Evolutionary conservation across 2,888 invertebrate species (phyloP).

Genomic region (Acleris laterana): DNA sequence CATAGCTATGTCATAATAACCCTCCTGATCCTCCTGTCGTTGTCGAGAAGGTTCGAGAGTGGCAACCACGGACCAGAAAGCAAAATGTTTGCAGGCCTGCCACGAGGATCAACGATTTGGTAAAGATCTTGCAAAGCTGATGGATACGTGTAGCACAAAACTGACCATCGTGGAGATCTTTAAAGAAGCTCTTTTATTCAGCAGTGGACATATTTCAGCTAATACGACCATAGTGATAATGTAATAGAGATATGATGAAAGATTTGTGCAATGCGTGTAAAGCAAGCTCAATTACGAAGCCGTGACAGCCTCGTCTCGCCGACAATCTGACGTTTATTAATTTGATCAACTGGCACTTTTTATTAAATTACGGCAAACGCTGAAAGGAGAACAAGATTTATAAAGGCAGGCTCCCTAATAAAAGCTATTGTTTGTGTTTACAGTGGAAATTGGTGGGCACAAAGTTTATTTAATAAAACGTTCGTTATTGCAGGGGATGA

Average conservation of each 20-base stretch:
- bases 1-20: no score
- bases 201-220: no score
- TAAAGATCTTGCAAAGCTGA: no score
- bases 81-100: no score
- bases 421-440: conserved; percentile 52
- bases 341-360: conserved; percentile 53
- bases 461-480: conserved; percentile 28
- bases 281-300: conserved; percentile 3
- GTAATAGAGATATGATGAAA: not conserved
- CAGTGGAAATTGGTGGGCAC: conserved; percentile 23
- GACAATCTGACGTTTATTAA: conserved; percentile 51
- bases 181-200: no score
- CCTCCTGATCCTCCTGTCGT: no score
- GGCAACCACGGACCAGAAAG: no score
- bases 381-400: conserved; percentile 54
- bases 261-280: not conserved
- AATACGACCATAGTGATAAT: no score
- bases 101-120: no score
- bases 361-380: conserved; percentile 53
- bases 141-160: no score
- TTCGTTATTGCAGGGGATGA: conserved; percentile 24
- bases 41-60: no score
- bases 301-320: conserved; percentile 35
- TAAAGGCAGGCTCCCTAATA: conserved; percentile 47
- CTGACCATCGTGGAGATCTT: no score